Base-by-base conservation (phyloP, 2,113 vertebrate genomes). In the Chaetura pelagica region DNA sequence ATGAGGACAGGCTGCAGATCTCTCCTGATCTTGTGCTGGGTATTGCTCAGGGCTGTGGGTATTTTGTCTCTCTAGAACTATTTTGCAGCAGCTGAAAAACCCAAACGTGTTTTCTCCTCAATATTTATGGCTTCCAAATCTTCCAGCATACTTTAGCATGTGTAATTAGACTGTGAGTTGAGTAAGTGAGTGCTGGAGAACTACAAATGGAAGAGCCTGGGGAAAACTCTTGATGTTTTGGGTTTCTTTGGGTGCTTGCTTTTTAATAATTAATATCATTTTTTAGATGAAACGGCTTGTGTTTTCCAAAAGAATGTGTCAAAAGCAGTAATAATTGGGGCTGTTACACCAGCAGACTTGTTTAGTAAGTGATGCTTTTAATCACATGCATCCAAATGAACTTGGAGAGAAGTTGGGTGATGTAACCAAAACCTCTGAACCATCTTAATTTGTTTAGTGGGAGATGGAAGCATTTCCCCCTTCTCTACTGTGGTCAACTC, bases 181-280 rank as follows among this genome's bases (percentile, higher is more conserved):
- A 84, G 79, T 80, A 75, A 95, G 83, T 23, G 80, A 95, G 69
- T 1, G 0, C 10, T 89, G 58, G 77, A 93, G 62, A 92, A 22
- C 73, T 93, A 81, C 87, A 78, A 87, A 75, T 90, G 46, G 21
- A 58, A 69, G 74, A 93, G 92, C 76, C 83, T 58, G 55, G 58
- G 73, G 90, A 93, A 87, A 92, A 76, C 1, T 35, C 83, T 92
- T 94, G 90, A 92, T 93, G 88, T 79, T 95, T 82, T 82, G 95
- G 66, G 77, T 90, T 95, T 96, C 84, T 90, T 95, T 96, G 92
- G 90, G 94, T 94, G 94, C 88, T 82, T 92, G 77, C 79, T 89
- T 92, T 92, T 96, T 95, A 95, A 95, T 96, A 95, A 96, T 94
- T 75, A 93, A 96, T 93, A 46, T 40, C 35, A 9, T 68, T 96